phyloP scores from a whole-genome alignment of 2,888 invertebrate genomes.

The Nudaria mundana region DNA sequence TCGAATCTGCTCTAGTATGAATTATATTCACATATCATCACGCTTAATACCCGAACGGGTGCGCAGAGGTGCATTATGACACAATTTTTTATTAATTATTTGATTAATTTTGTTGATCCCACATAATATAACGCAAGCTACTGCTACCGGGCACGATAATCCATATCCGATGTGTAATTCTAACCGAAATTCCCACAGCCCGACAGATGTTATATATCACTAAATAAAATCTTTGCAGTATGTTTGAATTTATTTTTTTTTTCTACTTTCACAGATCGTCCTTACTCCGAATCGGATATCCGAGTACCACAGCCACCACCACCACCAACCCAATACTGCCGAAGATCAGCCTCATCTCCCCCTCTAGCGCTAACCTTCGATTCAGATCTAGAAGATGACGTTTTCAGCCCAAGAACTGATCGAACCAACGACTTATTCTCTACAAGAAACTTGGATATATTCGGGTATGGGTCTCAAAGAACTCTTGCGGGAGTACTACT shows the following conservation, averaged over 20 bases:
- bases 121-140: too few species aligned
- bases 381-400: slow-evolving; percentile 71
- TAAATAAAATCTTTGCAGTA: too few species aligned
- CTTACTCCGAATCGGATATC: slow-evolving; percentile 71
- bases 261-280: slow-evolving; percentile 54
- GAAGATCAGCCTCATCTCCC: slow-evolving; percentile 66
- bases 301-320: slow-evolving; percentile 48
- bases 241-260: neutral
- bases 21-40: too few species aligned
- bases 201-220: too few species aligned
- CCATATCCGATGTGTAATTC: too few species aligned
- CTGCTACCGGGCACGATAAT: too few species aligned
- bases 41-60: too few species aligned
- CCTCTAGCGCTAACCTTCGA: slow-evolving; percentile 63
- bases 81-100: too few species aligned
- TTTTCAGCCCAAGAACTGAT: slow-evolving; percentile 64
- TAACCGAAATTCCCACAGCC: too few species aligned
- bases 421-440: slow-evolving; percentile 65
- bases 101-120: too few species aligned
- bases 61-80: too few species aligned
- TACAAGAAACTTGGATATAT: slow-evolving; percentile 66
- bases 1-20: too few species aligned
- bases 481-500: slow-evolving; percentile 69
- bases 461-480: slow-evolving; percentile 61
- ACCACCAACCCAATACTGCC: slow-evolving; percentile 47